Percentiles rank a stretch among this genome's conserved stretches.
These are phyloP conservation scores for Rhimphoctona megacephalus DNA, from an alignment of 2,888 invertebrate genomes.

Conservation along the genomic window DNA sequence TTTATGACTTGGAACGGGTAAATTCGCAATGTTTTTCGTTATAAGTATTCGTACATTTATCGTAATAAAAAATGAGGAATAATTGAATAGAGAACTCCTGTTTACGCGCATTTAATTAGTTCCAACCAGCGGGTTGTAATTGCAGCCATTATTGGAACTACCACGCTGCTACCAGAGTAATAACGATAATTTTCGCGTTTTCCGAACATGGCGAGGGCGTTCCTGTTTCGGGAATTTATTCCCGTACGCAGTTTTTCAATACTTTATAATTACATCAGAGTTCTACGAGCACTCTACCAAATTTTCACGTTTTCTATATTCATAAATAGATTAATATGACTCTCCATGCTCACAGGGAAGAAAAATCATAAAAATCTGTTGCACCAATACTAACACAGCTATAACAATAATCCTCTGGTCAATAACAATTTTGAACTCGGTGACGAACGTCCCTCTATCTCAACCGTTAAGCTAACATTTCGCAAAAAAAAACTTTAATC, in stretches of 20 bases:
- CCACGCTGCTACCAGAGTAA: constrained; percentile 12
- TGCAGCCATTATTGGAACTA: constrained; percentile 29
- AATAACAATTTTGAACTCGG: no score
- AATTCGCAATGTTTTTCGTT: background rate
- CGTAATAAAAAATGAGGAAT: background rate
- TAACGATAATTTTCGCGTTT: constrained; percentile 51
- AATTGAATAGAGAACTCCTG: constrained; percentile 6
- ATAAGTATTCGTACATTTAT: background rate
- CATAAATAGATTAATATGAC: background rate
- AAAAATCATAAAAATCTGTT: background rate
- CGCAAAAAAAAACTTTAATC: no score
- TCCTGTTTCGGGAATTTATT: background rate
- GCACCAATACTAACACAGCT: no score
- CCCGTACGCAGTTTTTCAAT: background rate
- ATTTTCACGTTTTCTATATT: background rate
- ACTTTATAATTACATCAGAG: background rate
- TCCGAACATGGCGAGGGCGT: background rate
- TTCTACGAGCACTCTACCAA: background rate
- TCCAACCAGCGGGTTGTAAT: constrained; percentile 41
- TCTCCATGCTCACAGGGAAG: background rate
- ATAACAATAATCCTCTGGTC: background rate
- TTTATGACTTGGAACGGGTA: background rate
- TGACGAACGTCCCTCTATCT: no score
- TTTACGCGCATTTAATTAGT: constrained; percentile 50
- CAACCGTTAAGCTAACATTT: no score